Conservation (phyloP, 2,113 vertebrate species). For the Pyrgilauda ruficollis region DNA sequence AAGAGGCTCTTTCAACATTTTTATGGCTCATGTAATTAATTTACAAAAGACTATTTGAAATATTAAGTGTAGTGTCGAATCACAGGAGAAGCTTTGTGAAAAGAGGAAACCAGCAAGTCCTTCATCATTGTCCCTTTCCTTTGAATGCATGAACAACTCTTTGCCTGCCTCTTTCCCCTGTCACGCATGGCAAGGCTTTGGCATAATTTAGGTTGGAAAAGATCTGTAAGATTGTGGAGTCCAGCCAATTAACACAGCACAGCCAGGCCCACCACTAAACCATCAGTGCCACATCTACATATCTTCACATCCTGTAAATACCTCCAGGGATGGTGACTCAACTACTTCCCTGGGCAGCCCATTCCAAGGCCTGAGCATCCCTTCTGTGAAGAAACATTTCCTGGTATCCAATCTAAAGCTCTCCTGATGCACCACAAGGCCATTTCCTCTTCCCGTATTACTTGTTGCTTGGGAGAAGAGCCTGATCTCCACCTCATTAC, state of each 20-base stretch:
- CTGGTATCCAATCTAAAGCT: not conserved
- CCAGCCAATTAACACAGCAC: not conserved
- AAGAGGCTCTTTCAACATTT: not conserved
- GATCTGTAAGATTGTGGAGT: not conserved
- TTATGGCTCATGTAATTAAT: not conserved
- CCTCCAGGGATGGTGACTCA: not conserved
- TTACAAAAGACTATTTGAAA: not conserved
- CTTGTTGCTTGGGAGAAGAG: not conserved
- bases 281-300: not conserved
- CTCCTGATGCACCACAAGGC: not conserved
- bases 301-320: not conserved
- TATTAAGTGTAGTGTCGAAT: not conserved
- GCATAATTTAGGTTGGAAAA: not conserved
- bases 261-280: not conserved
- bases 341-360: not conserved
- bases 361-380: not conserved
- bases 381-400: not conserved
- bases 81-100: not conserved
- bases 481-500: rapidly evolving
- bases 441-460: not conserved
- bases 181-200: not conserved
- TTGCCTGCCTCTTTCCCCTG: not conserved
- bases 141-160: not conserved
- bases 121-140: not conserved
- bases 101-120: not conserved